A percentile compares a stretch with the other conserved stretches of the same genome.
Evolutionary conservation across 1,140 invertebrate genomes (phyloP).

Genomic region (Drosophila sproati): DNA sequence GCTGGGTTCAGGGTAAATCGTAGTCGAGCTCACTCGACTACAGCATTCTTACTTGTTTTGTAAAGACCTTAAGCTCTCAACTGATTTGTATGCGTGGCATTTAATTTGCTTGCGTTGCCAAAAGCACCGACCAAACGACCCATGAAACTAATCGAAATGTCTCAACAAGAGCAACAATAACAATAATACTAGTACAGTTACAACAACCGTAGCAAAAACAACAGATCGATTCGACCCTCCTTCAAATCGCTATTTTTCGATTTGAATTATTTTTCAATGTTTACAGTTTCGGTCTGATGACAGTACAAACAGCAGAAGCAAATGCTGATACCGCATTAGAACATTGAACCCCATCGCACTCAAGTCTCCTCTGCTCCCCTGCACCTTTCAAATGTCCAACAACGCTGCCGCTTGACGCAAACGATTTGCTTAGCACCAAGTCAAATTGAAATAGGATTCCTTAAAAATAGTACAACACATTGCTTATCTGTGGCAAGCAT

Average conservation of each 20-base stretch:
- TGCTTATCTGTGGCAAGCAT: background rate
- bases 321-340: background rate
- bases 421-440: background rate
- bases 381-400: background rate
- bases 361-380: background rate
- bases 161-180: conserved; percentile 38
- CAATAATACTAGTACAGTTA: conserved; percentile 4
- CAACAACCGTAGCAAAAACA: conserved; percentile 19
- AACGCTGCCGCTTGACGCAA: conserved; percentile 1
- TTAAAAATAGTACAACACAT: background rate
- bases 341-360: background rate
- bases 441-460: background rate
- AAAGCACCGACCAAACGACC: conserved; percentile 13
- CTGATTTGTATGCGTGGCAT: conserved; percentile 42
- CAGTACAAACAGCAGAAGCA: background rate
- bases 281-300: conserved; percentile 41
- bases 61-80: conserved; percentile 30
- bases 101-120: conserved; percentile 46
- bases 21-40: too few relatives aligned
- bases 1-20: too few relatives aligned
- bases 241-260: conserved; percentile 22
- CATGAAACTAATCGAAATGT: conserved; percentile 62
- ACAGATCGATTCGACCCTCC: background rate
- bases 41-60: too few relatives aligned
- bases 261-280: conserved; percentile 31